Conservation (phyloP, 2,888 invertebrate species). For the Thyatira batis region DNA sequence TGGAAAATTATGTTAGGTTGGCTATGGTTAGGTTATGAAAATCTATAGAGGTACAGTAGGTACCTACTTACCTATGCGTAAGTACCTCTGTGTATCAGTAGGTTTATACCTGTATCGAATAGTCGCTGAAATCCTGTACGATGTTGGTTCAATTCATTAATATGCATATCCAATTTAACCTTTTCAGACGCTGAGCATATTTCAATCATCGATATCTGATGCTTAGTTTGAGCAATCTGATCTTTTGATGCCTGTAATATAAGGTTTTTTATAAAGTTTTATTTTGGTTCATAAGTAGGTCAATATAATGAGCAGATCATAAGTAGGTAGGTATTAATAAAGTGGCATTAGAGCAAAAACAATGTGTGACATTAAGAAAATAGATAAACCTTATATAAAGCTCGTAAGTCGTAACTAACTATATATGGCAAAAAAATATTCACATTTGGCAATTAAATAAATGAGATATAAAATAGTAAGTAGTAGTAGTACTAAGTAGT, state of each 20-base stretch:
- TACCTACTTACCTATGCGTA: neutral
- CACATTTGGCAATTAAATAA: no score
- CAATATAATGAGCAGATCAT: no score
- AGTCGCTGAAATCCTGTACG: conserved; percentile 45
- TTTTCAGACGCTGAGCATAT: conserved; percentile 60
- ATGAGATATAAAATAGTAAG: no score
- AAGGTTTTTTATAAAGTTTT: conserved; percentile 5
- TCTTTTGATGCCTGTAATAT: conserved; percentile 46
- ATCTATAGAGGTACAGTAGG: neutral
- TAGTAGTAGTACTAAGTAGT: no score
- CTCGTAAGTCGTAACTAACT: no score
- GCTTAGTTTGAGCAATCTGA: conserved; percentile 44
- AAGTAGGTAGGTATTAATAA: neutral
- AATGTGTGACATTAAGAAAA: no score
- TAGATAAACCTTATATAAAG: no score
- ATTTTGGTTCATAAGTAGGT: neutral
- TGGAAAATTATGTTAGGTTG: conserved; percentile 16
- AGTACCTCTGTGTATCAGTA: neutral
- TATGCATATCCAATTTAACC: conserved; percentile 47
- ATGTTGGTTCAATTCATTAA: conserved; percentile 42
- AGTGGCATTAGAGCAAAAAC: no score
- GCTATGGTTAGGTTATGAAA: no score
- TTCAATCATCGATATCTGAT: conserved; percentile 56
- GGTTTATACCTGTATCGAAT: conserved; percentile 48
- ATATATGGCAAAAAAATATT: no score